phyloP scores from a whole-genome alignment of 2,113 vertebrate genomes.

The Trinectes maculatus region DNA sequence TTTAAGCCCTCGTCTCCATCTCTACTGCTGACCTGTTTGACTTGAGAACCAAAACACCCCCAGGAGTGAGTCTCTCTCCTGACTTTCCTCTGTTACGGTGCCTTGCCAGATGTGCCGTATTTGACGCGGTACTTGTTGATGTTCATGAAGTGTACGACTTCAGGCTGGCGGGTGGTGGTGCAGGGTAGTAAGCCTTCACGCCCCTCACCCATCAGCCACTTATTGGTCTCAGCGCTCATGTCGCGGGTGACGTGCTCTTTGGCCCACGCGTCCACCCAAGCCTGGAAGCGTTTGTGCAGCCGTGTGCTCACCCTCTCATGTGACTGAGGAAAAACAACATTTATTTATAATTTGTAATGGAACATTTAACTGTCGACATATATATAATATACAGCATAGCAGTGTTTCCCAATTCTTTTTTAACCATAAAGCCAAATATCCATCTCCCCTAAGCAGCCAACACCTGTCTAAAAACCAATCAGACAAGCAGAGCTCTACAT shows the following conservation, averaged over 20 bases:
- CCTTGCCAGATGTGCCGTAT: slow-evolving; percentile 78
- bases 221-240: slow-evolving; percentile 89
- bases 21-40: slow-evolving; percentile 55
- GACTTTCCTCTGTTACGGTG: slow-evolving; percentile 73
- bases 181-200: slow-evolving; percentile 94
- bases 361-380: not conserved
- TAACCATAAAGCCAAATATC: not conserved
- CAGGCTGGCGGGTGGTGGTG: slow-evolving; percentile 89
- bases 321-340: slow-evolving; percentile 80
- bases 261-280: slow-evolving; percentile 94
- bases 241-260: slow-evolving; percentile 92
- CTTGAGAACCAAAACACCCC: slow-evolving; percentile 20
- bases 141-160: slow-evolving; percentile 93
- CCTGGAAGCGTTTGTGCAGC: slow-evolving; percentile 95
- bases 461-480: not conserved
- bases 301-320: slow-evolving; percentile 95
- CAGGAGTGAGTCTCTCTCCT: slow-evolving; percentile 32
- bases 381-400: not conserved
- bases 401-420: not conserved
- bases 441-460: too few species aligned
- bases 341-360: too few species aligned
- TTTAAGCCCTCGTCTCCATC: slow-evolving; percentile 50
- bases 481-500: not conserved
- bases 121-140: slow-evolving; percentile 98
- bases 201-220: slow-evolving; percentile 97